Percentiles rank a stretch among this genome's conserved stretches.
Conservation (phyloP, 2,888 invertebrate species). For the Tachystola acroxantha region DNA sequence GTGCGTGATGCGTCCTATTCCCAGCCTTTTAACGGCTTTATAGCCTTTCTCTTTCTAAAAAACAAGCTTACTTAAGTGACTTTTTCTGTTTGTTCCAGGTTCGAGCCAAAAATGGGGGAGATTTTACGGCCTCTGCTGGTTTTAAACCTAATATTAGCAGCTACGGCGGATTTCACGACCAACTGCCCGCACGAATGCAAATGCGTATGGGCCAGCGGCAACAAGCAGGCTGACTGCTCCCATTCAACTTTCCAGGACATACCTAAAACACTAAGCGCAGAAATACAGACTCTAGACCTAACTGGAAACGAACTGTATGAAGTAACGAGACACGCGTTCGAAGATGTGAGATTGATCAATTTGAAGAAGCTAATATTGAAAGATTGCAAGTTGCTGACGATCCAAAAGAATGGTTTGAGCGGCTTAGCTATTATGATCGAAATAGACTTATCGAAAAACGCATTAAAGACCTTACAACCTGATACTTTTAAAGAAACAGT, state of each 20-base stretch:
- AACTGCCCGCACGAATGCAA: slow-evolving; percentile 84
- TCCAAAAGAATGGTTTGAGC: slow-evolving; percentile 87
- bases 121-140: slow-evolving; percentile 38
- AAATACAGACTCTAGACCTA: slow-evolving; percentile 85
- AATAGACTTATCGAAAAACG: slow-evolving; percentile 88
- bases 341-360: slow-evolving; percentile 83
- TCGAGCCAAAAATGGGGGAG: slow-evolving; percentile 44
- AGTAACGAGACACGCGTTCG: slow-evolving; percentile 83
- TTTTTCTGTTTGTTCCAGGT: slow-evolving; percentile 57
- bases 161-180: slow-evolving; percentile 72
- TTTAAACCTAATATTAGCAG: slow-evolving; percentile 37
- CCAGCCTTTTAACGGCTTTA: slow-evolving; percentile 29
- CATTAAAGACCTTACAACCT: slow-evolving; percentile 80
- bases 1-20: slow-evolving; percentile 46
- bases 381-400: slow-evolving; percentile 84
- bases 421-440: slow-evolving; percentile 88
- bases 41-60: slow-evolving; percentile 21
- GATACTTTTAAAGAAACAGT: slow-evolving; percentile 84
- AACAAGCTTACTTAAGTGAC: slow-evolving; percentile 22
- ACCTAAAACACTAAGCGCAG: slow-evolving; percentile 84
- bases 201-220: slow-evolving; percentile 92
- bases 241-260: slow-evolving; percentile 81
- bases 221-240: slow-evolving; percentile 89
- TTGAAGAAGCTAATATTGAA: slow-evolving; percentile 88
- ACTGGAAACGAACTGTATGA: slow-evolving; percentile 83